phyloP scores from a whole-genome alignment of 2,888 invertebrate genomes.

The Dicyrtomina minuta region DNA sequence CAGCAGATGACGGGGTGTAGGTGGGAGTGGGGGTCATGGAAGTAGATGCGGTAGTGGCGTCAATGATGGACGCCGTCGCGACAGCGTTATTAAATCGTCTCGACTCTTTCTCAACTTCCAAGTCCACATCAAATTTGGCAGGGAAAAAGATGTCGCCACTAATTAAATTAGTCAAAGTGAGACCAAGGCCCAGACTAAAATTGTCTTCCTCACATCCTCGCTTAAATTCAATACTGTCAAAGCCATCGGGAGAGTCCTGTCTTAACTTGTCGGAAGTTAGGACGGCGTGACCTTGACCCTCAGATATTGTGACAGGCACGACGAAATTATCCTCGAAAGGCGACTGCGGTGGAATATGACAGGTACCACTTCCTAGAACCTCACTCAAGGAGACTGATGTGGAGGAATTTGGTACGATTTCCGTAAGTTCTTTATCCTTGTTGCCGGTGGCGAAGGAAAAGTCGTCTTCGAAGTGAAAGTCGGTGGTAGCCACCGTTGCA shows the following conservation, averaged over 20 bases:
- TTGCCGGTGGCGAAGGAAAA: constrained; percentile 25
- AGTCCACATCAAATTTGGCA: constrained; percentile 47
- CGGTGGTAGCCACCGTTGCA: no score
- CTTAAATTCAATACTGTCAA: constrained; percentile 32
- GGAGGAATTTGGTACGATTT: neutral
- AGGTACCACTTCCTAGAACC: neutral
- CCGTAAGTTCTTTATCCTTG: neutral
- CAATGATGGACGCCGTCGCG: neutral
- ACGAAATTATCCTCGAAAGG: constrained; percentile 52
- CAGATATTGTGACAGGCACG: neutral
- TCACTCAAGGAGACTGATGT: neutral
- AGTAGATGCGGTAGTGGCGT: neutral
- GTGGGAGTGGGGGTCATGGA: constrained; percentile 4
- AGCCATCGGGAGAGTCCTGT: neutral
- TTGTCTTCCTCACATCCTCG: constrained; percentile 13
- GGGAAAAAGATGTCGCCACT: constrained; percentile 49
- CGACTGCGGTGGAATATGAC: constrained; percentile 43
- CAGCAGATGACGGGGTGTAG: constrained; percentile 36
- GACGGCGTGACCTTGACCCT: no score
- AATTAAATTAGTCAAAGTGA: neutral
- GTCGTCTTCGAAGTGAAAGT: constrained; percentile 48
- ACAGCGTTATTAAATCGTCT: constrained; percentile 14
- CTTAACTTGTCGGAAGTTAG: no score
- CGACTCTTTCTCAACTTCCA: constrained; percentile 29
- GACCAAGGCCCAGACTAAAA: neutral